phyloP scores from a whole-genome alignment of 1,140 invertebrate species.

The Penaeus vannamei region DNA sequence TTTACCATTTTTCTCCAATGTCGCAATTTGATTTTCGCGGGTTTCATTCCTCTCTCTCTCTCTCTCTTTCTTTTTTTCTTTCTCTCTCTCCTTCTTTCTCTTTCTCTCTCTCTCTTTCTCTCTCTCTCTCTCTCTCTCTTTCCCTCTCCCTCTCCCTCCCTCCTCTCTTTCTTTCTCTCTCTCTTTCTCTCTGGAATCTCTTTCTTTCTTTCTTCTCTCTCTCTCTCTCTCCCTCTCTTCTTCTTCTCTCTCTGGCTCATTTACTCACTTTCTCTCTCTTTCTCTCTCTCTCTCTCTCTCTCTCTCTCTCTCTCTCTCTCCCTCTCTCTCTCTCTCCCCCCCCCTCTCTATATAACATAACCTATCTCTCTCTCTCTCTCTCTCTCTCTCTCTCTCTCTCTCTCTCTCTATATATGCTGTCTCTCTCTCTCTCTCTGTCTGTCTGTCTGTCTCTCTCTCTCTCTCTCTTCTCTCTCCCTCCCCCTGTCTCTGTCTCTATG shows the following conservation, averaged over 20 bases:
- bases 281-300: too few species aligned
- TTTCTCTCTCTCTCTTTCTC: neutral
- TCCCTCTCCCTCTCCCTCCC: constrained; percentile 26
- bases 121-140: constrained; percentile 15
- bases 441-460: constrained; percentile 43
- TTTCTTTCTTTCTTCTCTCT: constrained; percentile 32
- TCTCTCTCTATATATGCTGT: too few species aligned
- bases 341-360: neutral
- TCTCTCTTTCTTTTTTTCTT: constrained; percentile 12
- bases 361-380: constrained; percentile 32
- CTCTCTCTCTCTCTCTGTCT: constrained; percentile 31
- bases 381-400: constrained; percentile 36
- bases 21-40: neutral
- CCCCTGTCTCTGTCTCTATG: too few species aligned
- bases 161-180: neutral
- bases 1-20: neutral
- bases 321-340: constrained; percentile 7
- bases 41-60: neutral
- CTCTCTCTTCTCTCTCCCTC: neutral
- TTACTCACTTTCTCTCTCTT: neutral
- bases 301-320: too few species aligned
- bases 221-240: constrained; percentile 22
- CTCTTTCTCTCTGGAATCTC: too few species aligned
- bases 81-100: constrained; percentile 2
- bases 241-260: neutral